Evolutionary conservation across 2,797 vertebrate species (phyloP).

Genomic region (Sebastiscus tertius): DNA sequence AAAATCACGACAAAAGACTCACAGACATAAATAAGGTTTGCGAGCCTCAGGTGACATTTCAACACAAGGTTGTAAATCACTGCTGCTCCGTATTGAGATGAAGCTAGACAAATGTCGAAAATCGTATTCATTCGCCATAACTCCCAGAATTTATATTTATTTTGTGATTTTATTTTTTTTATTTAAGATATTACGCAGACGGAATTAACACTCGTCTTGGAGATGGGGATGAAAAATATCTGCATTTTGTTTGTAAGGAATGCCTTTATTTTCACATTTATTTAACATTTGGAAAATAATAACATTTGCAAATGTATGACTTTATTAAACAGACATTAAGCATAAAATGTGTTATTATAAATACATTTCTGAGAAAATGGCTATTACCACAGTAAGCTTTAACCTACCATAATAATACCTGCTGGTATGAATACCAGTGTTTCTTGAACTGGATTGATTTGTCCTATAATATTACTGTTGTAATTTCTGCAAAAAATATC

Average conservation of each 20-base stretch:
- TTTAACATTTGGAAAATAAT: neutral
- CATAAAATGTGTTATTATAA: neutral
- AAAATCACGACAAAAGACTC: slow-evolving; percentile 54
- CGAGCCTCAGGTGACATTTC: slow-evolving; percentile 43
- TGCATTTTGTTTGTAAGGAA: neutral
- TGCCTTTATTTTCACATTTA: neutral
- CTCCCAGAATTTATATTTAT: neutral
- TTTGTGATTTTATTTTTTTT: neutral
- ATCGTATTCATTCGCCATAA: neutral
- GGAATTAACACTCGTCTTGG: neutral
- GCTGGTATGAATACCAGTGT: neutral
- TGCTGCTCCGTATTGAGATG: slow-evolving; percentile 11
- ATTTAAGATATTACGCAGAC: neutral
- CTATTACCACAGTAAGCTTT: neutral
- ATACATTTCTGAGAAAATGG: neutral
- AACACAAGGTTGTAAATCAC: slow-evolving; percentile 53
- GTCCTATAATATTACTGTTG: neutral
- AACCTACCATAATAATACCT: neutral
- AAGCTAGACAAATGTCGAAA: neutral
- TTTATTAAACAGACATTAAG: slow-evolving; percentile 25
- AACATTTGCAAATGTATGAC: neutral
- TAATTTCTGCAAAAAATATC: neutral
- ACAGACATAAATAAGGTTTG: neutral
- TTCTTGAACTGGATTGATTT: neutral
- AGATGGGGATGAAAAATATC: neutral